Percentiles rank a stretch among this genome's conserved stretches.
Conservation (phyloP, 2,797 vertebrate genomes). For the Falco naumanni region DNA sequence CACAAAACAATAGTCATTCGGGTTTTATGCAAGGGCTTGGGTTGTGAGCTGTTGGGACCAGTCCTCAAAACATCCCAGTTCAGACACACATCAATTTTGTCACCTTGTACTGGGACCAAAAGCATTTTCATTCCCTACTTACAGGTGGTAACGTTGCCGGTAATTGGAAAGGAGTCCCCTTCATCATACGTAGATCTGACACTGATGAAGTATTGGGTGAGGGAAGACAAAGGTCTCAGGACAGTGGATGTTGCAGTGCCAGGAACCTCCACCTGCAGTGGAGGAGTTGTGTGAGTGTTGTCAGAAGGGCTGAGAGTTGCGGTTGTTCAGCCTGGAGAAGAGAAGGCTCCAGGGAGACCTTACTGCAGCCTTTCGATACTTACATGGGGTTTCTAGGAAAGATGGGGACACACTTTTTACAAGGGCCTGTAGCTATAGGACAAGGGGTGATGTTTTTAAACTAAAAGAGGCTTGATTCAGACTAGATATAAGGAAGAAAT, state of each 20-base stretch:
- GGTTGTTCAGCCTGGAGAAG: background rate
- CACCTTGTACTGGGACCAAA: background rate
- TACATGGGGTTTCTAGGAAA: background rate
- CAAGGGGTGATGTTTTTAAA: background rate
- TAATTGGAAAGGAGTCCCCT: conserved; percentile 84
- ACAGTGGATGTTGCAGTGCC: conserved; percentile 80
- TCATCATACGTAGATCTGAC: conserved; percentile 82
- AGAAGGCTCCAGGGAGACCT: background rate
- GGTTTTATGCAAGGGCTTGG: background rate
- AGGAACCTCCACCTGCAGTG: conserved; percentile 83
- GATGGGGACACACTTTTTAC: background rate
- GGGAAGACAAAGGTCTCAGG: conserved; percentile 87
- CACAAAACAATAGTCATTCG: background rate
- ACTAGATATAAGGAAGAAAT: background rate
- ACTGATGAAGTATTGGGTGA: conserved; percentile 87
- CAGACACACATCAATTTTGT: background rate
- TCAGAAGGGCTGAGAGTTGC: background rate
- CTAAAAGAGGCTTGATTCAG: background rate
- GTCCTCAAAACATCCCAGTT: background rate
- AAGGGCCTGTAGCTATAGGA: background rate
- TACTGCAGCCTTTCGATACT: background rate
- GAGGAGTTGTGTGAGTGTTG: background rate
- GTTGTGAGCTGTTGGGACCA: background rate
- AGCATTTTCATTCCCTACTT: conserved; percentile 59
- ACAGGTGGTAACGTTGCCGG: conserved; percentile 88